phyloP scores from a whole-genome alignment of 2,113 vertebrate species.

The Accipiter virgatus region DNA sequence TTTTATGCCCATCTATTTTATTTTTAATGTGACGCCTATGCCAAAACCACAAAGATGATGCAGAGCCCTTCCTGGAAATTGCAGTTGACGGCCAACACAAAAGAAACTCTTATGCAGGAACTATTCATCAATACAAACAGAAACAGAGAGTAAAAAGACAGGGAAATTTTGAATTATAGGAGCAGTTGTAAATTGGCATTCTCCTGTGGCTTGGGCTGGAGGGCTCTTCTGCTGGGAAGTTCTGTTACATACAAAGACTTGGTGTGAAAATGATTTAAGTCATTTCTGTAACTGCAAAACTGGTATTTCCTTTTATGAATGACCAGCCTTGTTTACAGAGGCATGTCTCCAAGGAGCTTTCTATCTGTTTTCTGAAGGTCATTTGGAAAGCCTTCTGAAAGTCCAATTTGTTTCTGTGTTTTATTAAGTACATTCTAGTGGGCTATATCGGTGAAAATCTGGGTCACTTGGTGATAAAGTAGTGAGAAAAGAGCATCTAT shows the following conservation, averaged over 20 bases:
- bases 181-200: background rate
- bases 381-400: constrained; percentile 11
- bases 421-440: background rate
- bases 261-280: background rate
- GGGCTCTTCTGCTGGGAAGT: background rate
- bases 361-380: constrained; percentile 1
- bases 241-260: background rate
- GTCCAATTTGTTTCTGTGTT: background rate
- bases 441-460: background rate
- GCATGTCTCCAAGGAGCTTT: background rate
- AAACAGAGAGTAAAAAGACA: background rate
- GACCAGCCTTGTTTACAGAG: background rate
- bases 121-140: background rate
- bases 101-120: background rate
- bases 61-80: constrained; percentile 4
- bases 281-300: background rate
- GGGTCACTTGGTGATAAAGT: background rate
- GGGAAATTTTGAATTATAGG: background rate
- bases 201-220: background rate
- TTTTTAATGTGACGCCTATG: background rate
- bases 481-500: background rate
- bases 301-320: constrained; percentile 10
- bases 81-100: background rate
- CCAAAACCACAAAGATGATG: background rate
- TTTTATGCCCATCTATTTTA: background rate